A percentile compares a stretch with the other conserved stretches of the same genome.
phyloP scores from a whole-genome alignment of 2,113 vertebrate species.

The Embiotoca jacksoni region DNA sequence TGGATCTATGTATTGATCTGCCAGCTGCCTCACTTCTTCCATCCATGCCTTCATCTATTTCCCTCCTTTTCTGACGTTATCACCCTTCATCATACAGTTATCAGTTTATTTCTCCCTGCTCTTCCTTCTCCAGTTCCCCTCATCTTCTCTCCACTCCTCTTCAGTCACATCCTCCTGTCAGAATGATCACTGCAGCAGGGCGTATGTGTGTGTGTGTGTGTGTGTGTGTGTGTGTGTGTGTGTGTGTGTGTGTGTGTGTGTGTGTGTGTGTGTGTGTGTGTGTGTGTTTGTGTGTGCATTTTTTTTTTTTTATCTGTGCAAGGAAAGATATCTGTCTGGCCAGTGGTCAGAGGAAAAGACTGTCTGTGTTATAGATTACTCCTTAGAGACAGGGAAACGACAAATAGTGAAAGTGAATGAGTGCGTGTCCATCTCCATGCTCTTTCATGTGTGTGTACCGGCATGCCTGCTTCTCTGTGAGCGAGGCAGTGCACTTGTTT shows the following conservation, averaged over 20 bases:
- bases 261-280: conserved; percentile 32
- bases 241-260: conserved; percentile 1
- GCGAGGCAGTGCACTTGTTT: conserved; percentile 47
- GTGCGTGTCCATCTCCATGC: conserved; percentile 44
- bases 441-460: conserved; percentile 54
- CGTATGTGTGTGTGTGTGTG: conserved; percentile 38
- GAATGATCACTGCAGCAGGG: conserved; percentile 63
- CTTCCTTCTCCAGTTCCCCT: conserved; percentile 52
- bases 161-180: conserved; percentile 77
- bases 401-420: conserved; percentile 62
- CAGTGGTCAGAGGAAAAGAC: conserved; percentile 49
- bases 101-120: conserved; percentile 76
- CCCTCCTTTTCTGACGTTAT: conserved; percentile 74
- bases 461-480: conserved; percentile 24
- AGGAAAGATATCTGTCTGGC: conserved; percentile 74
- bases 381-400: conserved; percentile 62
- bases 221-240: conserved; percentile 20
- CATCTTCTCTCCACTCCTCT: conserved; percentile 54
- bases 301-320: conserved; percentile 47
- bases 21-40: conserved; percentile 55
- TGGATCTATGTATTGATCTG: conserved; percentile 77
- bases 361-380: conserved; percentile 73
- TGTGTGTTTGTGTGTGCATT: conserved; percentile 26
- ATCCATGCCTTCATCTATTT: conserved; percentile 67
- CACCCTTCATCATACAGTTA: conserved; percentile 80